Base-by-base conservation (phyloP, 2,888 invertebrate genomes). In the Metellina segmentata region DNA sequence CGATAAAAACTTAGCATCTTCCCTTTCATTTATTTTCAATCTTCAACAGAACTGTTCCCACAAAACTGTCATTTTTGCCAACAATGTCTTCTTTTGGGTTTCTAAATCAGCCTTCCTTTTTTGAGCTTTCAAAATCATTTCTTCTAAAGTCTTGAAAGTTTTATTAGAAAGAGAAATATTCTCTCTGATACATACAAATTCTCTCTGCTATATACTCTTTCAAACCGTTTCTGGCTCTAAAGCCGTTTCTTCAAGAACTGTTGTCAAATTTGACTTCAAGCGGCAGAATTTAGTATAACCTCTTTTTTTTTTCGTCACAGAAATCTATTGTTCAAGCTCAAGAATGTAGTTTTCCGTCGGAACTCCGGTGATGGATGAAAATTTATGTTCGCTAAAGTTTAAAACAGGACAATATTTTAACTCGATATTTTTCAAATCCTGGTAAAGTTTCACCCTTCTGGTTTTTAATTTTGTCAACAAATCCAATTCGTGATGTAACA, bases 111-210 rank as follows among this genome's bases (percentile, higher is more conserved):
- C 48, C 20, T 79, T 82, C 9, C 13, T 71, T 34, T 78, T 34
- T 19, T 77, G 8, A 34, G 71, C 82, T 53, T 78, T 83, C n/a
- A 7, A 6, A 7, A 83, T 72, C 7, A 83, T 71, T 53, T 83
- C 71, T 69, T 89, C 71, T 16, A 83, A n/a, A n/a, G n/a, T 52
- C 11, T 89, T 34, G 52, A 89, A 78, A n/a, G 77, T 89, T 83
- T 77, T 78, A 52, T 77, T 52, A 11, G 83, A 83, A 13, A 89
- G 61, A 16, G 53, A 70, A 9, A 71, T 20, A n/a, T 48, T 70
- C 0, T 89, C n/a, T n/a, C n/a, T n/a, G n/a, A n/a, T n/a, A n/a
- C n/a, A n/a, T n/a, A n/a, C n/a, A n/a, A n/a, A n/a, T n/a, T n/a
- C n/a, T n/a, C 71, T 53, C 20, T 61, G 7, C 49, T 51, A 51